Evolutionary conservation across 1,140 invertebrate genomes (phyloP).

Genomic region (Lepidurus couesii): DNA sequence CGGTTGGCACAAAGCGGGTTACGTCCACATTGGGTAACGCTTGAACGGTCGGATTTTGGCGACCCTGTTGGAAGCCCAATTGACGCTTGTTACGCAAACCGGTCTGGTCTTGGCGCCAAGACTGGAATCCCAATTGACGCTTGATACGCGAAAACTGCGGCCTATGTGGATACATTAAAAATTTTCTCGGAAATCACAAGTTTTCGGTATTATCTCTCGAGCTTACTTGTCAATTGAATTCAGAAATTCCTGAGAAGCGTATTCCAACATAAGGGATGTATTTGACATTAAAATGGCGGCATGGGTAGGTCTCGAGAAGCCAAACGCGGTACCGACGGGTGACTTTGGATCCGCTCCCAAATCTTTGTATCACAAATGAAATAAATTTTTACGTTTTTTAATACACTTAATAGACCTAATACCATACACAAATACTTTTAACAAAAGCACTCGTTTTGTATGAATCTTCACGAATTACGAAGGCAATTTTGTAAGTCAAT

Average conservation of each 20-base stretch:
- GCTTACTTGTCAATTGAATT: slow-evolving; percentile 58
- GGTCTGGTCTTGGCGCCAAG: slow-evolving; percentile 28
- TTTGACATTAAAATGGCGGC: slow-evolving; percentile 75
- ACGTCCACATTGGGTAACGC: slow-evolving; percentile 63
- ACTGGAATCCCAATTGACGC: slow-evolving; percentile 26
- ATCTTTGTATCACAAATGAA: slow-evolving; percentile 47
- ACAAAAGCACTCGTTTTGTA: not conserved
- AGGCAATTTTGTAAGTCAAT: not conserved
- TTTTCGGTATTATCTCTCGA: not conserved
- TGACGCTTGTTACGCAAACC: slow-evolving; percentile 31
- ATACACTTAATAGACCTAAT: slow-evolving; percentile 25
- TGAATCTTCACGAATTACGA: not conserved
- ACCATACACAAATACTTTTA: slow-evolving; percentile 27
- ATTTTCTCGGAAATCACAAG: not conserved
- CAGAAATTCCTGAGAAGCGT: slow-evolving; percentile 75
- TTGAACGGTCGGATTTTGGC: slow-evolving; percentile 27
- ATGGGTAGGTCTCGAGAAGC: slow-evolving; percentile 79
- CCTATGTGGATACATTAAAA: slow-evolving; percentile 21
- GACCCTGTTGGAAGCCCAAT: slow-evolving; percentile 30
- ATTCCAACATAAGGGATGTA: slow-evolving; percentile 77
- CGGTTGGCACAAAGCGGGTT: slow-evolving; percentile 47
- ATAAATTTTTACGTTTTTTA: slow-evolving; percentile 7
- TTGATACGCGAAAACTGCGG: slow-evolving; percentile 32
- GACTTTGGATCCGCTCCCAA: slow-evolving; percentile 75
- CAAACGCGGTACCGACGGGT: slow-evolving; percentile 74